Evolutionary conservation across 2,113 vertebrate species (phyloP).

Genomic region (Chaetops frenatus): DNA sequence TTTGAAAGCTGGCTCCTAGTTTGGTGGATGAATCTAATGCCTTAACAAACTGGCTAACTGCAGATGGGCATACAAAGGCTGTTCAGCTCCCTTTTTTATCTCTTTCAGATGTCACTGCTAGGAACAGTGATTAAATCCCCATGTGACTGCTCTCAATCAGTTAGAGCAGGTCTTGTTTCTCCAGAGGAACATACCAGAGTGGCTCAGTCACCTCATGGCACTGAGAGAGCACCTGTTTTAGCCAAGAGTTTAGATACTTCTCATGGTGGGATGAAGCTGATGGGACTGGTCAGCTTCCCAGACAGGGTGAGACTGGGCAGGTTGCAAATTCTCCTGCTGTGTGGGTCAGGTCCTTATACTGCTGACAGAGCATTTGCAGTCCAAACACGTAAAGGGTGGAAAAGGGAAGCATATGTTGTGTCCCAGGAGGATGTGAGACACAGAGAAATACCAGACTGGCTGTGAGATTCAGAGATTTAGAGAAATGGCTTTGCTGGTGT

Average conservation of each 20-base stretch:
- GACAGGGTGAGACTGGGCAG: not conserved
- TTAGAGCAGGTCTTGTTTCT: not conserved
- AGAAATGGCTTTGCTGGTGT: constrained; percentile 23
- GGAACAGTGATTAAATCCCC: not conserved
- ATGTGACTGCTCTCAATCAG: not conserved
- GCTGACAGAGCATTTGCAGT: not conserved
- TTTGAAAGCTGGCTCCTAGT: not conserved
- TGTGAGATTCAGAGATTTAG: constrained; percentile 23
- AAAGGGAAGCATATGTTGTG: constrained; percentile 41
- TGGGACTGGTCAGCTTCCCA: not conserved
- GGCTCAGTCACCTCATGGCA: not conserved
- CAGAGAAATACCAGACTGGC: not conserved
- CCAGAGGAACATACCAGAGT: not conserved
- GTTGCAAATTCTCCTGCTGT: not conserved
- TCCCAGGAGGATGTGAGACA: constrained; percentile 38
- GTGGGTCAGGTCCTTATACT: not conserved
- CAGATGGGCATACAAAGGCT: not conserved
- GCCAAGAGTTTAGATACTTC: not conserved
- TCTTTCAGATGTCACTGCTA: not conserved
- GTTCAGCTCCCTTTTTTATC: not conserved
- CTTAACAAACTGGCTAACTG: not conserved
- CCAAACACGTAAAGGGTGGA: constrained; percentile 21
- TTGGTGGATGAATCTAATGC: not conserved
- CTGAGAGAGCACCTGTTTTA: not conserved
- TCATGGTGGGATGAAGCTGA: not conserved